phyloP scores from a whole-genome alignment of 2,797 vertebrate genomes.

The Pelochelys cantorii region DNA sequence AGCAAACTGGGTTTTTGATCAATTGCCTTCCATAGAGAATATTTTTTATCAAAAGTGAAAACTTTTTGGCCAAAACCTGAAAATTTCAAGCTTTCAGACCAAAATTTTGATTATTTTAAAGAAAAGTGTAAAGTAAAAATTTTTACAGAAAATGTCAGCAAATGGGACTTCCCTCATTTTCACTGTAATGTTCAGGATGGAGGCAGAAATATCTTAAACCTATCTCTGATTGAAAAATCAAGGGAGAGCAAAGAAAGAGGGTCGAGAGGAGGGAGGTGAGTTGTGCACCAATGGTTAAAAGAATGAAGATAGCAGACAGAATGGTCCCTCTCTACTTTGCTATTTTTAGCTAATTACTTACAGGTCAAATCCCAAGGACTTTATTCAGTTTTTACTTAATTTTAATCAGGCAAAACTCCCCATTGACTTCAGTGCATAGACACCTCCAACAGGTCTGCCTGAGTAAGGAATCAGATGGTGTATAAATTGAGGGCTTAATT shows the following conservation, averaged over 20 bases:
- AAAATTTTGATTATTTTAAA: neutral
- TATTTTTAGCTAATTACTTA: constrained; percentile 13
- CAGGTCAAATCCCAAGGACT: neutral
- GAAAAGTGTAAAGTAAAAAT: too few species aligned
- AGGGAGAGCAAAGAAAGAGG: neutral
- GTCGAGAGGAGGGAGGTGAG: neutral
- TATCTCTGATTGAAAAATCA: neutral
- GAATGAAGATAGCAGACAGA: neutral
- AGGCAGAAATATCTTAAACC: neutral
- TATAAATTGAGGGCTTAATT: fast-evolving
- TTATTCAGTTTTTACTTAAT: neutral
- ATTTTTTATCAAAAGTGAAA: neutral
- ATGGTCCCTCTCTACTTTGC: neutral
- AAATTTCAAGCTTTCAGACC: too few species aligned
- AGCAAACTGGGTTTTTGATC: neutral
- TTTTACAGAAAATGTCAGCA: too few species aligned
- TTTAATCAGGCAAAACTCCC: neutral
- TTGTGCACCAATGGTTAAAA: neutral
- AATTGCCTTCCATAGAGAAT: fast-evolving
- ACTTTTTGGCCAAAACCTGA: neutral
- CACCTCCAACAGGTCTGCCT: neutral
- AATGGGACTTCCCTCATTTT: neutral
- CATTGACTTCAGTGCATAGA: neutral
- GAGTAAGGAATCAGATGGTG: neutral
- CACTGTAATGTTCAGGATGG: neutral